Conservation (phyloP, 1,140 invertebrate species). For the Sycophaga agraensis region DNA sequence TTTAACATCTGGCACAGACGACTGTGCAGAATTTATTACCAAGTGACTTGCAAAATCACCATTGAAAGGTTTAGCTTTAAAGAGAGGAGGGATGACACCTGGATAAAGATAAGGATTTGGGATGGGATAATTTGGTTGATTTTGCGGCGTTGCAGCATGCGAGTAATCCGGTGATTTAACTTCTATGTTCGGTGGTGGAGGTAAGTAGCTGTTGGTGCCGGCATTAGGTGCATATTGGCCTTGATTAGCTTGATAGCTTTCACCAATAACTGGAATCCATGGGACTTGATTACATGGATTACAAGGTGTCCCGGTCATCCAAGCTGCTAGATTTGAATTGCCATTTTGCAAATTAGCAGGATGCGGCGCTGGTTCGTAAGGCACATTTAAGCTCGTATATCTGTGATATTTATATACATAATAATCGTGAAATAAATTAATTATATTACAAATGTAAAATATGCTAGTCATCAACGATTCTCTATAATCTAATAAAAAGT, state of each 20-base stretch:
- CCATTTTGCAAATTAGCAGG: slow-evolving; percentile 3
- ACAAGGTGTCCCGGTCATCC: slow-evolving; percentile 58
- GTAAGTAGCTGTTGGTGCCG: neutral
- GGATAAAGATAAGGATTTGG: slow-evolving; percentile 38
- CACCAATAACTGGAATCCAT: slow-evolving; percentile 70
- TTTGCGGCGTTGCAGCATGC: neutral
- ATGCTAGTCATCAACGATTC: too few relatives aligned
- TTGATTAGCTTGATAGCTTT: neutral
- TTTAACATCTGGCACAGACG: too few relatives aligned
- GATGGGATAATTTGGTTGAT: slow-evolving; percentile 11
- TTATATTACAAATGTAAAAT: too few relatives aligned
- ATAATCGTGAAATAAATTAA: too few relatives aligned
- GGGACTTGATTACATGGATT: slow-evolving; percentile 75
- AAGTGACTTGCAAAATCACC: neutral
- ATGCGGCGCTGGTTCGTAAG: slow-evolving; percentile 21
- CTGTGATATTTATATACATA: too few relatives aligned
- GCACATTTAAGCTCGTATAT: neutral
- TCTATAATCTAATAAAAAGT: too few relatives aligned
- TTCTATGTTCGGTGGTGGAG: slow-evolving; percentile 25
- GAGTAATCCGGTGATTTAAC: slow-evolving; percentile 27
- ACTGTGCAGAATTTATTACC: neutral
- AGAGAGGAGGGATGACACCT: slow-evolving; percentile 41
- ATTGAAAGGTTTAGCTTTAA: slow-evolving; percentile 36
- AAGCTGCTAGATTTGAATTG: slow-evolving; percentile 18
- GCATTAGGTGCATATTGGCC: slow-evolving; percentile 16